A percentile compares a stretch with the other conserved stretches of the same genome.
Conservation (phyloP, 2,113 vertebrate genomes). For the Junco hyemalis region DNA sequence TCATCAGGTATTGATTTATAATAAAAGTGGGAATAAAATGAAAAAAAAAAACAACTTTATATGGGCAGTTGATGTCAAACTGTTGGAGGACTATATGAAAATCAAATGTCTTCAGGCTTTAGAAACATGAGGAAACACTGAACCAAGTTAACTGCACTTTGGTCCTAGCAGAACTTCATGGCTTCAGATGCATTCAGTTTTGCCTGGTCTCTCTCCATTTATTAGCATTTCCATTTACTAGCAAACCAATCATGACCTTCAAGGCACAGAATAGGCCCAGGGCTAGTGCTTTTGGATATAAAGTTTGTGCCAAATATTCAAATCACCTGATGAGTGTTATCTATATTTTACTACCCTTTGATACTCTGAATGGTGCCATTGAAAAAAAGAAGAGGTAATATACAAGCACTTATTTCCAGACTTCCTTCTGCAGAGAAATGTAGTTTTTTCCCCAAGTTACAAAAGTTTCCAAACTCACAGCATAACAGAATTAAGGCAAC, state of each 20-base stretch:
- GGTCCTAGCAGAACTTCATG: background rate
- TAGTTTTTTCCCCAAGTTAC: background rate
- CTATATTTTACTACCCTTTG: background rate
- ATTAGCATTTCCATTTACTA: background rate
- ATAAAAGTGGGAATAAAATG: background rate
- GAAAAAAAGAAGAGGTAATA: background rate
- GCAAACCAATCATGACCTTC: background rate
- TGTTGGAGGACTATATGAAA: background rate
- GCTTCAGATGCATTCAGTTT: background rate
- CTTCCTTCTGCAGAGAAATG: slow-evolving; percentile 36
- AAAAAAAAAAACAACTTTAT: background rate
- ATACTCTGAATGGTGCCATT: background rate
- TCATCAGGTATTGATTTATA: background rate
- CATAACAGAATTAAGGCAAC: background rate
- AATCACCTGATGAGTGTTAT: background rate
- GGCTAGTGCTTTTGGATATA: background rate
- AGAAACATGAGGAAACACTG: background rate
- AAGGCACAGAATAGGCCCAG: background rate
- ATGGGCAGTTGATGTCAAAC: background rate
- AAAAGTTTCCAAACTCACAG: background rate
- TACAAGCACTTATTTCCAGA: slow-evolving; percentile 29
- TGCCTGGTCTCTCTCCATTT: background rate
- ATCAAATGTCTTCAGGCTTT: background rate
- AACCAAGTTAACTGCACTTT: background rate
- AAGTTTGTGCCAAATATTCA: background rate